Evolutionary conservation across 1,140 invertebrate species (phyloP), one percentile per base, ranked within the genome.

Genomic region (Aphaenogaster ashmeadi): DNA sequence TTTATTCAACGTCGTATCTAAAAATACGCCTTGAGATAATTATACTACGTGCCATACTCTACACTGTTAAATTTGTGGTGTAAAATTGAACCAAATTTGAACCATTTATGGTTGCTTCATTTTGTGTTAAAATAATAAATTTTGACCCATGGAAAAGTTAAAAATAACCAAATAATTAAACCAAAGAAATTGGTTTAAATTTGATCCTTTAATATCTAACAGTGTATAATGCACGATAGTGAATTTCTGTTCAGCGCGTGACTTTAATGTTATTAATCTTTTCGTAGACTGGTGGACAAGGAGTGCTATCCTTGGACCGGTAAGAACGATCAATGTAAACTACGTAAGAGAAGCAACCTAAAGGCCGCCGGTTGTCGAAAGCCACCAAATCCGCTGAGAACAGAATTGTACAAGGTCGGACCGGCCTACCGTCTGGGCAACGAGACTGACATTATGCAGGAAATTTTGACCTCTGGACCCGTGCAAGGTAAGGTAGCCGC

Each of bases 391-490:
- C 93, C 94, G 66, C 89, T 94, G 52, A 96, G 97, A 75, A 97
- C 96, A 21, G 96, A 96, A 56, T 94, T 97, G 13, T 98, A 98
- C 94, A 97, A 97, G 89, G 97, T 98, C 8, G 98, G 98, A 0
- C 98, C 98, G 0, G 97, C 98, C 9, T 98, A 99, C 95, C 96
- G 97, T 86, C 95, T 99, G 18, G 96, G 96, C 50, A 97, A 97
- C 66, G 97, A 98, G 92, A 96, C 97, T 13, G 98, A 98, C 93
- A 99, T 99, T 85, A 99, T 98, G 98, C 97, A 97, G 87, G 98
- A 99, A 94, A 99, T 99, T 66, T 96, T 97, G 93, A 97, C 97
- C 33, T 99, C 98, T 64, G 99, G 99, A 83, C 98, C 99, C n/a
- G 98, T 99, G 0, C 99, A 99, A 97, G 98, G 98, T 98, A 99